Base-by-base conservation (phyloP, 2,888 invertebrate genomes). In the Thyatira batis region DNA sequence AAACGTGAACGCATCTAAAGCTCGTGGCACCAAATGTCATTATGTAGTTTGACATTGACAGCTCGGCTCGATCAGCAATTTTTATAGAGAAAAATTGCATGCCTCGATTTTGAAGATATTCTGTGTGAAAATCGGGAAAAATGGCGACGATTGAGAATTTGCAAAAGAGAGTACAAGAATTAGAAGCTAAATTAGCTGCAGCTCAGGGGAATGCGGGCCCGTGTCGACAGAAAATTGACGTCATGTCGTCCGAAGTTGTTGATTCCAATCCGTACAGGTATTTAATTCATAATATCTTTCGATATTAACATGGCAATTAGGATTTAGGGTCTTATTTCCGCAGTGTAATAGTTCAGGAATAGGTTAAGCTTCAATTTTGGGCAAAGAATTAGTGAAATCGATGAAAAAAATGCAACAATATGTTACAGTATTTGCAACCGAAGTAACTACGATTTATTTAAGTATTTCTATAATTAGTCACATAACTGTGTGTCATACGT, bases 201-300 rank as follows among this genome's bases (percentile, higher is more conserved):
- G 83, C 85, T 25, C 89, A 86, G 60, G 83, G 80, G 55, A 84
- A 80, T 74, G 79, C 77, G 33, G 89, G 78, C 10, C 84, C 87
- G 33, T 84, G 71, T n/a, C 92, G 98, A 53, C 90, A 94, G 67
- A 97, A 96, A 93, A 98, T 98, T 70, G 93, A 94, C 20, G 94
- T 95, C 72, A 98, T 99, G 97, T 98, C 98, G 45, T 94, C 97
- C 0, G 98, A 99, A 94, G 99, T 99, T 9, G 96, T 98, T 10
- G 99, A 99, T 90, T 96, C 98, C 0, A 99, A 99, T 93, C 99
- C 99, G 0, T 99, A 99, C 94, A 97, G 97, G 97, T 97, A 91
- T 74, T 74, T 71, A 43, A 39, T 39, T 39, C 2, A 17, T 17
- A 0, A 17, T 39, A 39, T 5, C 39, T 39, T 39, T 8, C 3